These are phyloP conservation scores for Apodemia mormo DNA, from an alignment of 2,888 invertebrate genomes.

Conservation along the genomic window DNA sequence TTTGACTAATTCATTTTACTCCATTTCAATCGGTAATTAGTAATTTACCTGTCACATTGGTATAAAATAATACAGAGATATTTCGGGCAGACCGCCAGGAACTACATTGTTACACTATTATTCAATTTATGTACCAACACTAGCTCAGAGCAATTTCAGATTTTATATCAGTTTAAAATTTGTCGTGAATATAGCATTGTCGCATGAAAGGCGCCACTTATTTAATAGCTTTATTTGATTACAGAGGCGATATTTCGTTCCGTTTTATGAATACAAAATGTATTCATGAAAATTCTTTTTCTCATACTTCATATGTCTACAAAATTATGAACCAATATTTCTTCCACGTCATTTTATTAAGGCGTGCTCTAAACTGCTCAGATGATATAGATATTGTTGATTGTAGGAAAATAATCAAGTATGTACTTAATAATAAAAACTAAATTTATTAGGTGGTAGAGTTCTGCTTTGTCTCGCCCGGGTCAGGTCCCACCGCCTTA, in stretches of 20 bases:
- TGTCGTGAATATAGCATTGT: constrained; percentile 23
- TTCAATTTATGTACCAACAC: constrained; percentile 11
- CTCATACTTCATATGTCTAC: background rate
- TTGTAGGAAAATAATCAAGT: no score
- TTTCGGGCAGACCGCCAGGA: background rate
- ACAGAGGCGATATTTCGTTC: constrained; percentile 7
- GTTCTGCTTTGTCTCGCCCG: no score
- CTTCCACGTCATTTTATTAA: no score
- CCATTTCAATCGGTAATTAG: constrained; percentile 3
- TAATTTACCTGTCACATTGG: background rate
- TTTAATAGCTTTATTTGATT: constrained; percentile 19
- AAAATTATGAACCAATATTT: no score
- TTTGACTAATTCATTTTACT: background rate
- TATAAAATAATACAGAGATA: background rate
- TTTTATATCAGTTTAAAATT: constrained; percentile 26
- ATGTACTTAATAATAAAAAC: no score
- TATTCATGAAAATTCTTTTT: background rate
- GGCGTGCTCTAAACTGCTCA: no score
- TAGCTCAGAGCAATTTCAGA: constrained; percentile 21
- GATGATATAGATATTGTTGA: no score
- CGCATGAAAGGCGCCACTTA: constrained; percentile 22
- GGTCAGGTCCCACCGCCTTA: no score
- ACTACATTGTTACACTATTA: background rate
- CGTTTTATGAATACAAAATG: background rate
- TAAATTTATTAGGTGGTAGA: no score